Evolutionary conservation across 2,888 invertebrate genomes (phyloP).

Genomic region (Hydrotaea diabolus): DNA sequence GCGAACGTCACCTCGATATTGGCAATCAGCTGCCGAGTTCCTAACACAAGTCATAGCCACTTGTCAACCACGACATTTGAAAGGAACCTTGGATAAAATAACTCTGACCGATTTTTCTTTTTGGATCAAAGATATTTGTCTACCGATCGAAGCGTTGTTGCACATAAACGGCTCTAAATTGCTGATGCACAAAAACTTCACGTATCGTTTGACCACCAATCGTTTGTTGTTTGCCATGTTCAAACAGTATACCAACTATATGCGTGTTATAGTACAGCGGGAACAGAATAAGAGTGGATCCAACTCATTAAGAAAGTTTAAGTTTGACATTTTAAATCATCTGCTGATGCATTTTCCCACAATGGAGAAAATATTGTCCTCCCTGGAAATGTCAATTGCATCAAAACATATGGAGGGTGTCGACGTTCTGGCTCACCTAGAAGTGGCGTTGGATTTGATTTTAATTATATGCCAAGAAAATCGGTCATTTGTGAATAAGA

Average conservation of each 20-base stretch:
- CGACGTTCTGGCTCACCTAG: constrained; percentile 78
- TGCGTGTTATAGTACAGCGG: constrained; percentile 73
- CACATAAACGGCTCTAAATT: constrained; percentile 71
- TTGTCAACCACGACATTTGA: constrained; percentile 73
- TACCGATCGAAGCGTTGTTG: constrained; percentile 76
- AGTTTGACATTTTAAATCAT: constrained; percentile 80
- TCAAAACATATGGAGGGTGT: constrained; percentile 55
- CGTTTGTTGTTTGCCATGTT: constrained; percentile 80
- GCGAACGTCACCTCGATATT: constrained; percentile 63
- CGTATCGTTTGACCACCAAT: constrained; percentile 77
- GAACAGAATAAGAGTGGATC: constrained; percentile 74
- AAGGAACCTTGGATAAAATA: constrained; percentile 75
- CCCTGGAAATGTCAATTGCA: constrained; percentile 74
- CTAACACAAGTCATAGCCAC: constrained; percentile 74
- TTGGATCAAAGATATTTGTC: constrained; percentile 78
- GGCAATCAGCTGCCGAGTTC: constrained; percentile 71
- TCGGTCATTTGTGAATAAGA: constrained; percentile 78
- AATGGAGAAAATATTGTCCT: constrained; percentile 76
- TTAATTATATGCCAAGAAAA: constrained; percentile 78
- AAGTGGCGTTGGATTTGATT: constrained; percentile 77
- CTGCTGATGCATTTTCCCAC: constrained; percentile 78
- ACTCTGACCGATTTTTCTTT: constrained; percentile 77
- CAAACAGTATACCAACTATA: constrained; percentile 79
- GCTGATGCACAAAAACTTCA: constrained; percentile 69
- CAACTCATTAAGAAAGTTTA: constrained; percentile 78